Evolutionary conservation across 1,140 invertebrate species (phyloP), one percentile per base, ranked within the genome.

Genomic region (Zaprionus ornatus): DNA sequence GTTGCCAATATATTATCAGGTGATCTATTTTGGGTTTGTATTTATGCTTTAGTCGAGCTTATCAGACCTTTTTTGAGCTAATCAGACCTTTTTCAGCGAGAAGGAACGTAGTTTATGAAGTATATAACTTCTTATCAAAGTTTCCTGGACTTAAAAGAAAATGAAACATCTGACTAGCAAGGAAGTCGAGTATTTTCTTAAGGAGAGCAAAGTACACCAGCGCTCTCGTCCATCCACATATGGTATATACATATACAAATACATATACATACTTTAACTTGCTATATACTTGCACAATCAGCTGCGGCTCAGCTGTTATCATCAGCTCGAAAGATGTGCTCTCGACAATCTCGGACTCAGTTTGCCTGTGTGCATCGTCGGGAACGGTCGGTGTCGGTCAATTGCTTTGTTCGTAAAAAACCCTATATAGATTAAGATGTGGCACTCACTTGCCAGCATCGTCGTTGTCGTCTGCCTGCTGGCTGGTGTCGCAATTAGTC

Each of bases 401-500:
- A 19, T 65, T 64, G 52, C n/a, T 50, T 55, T 67, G 19, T 54
- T 59, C 42, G 50, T 72, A 82, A 55, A 72, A 48, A 55, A 59
- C 23, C 13, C 45, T 61, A 67, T 19, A 19, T 48, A 61, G 54
- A 76, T 60, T 54, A 77, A 57, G 76, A 88, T 88, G 84, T 70
- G 85, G 78, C 82, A 90, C 57, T 81, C 82, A 72, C 19, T 69
- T 77, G 71, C 60, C 61, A 72, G 70, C 77, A 61, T 79, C 70
- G 54, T 71, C 13, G 57, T 74, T 27, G 68, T 75, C 60, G 65
- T 75, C 60, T 87, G 83, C 57, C 57, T 74, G 55, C 60, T 65
- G 74, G 80, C 74, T 45, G 45, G 50, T 32, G 29, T 32, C 74
- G 71, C 78, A 87, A 86, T 90, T 87, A 91, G 63, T 78, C 71